These are phyloP conservation scores for Gracilinanus agilis DNA, from an alignment of 2,113 vertebrate species.

Conservation along the genomic window DNA sequence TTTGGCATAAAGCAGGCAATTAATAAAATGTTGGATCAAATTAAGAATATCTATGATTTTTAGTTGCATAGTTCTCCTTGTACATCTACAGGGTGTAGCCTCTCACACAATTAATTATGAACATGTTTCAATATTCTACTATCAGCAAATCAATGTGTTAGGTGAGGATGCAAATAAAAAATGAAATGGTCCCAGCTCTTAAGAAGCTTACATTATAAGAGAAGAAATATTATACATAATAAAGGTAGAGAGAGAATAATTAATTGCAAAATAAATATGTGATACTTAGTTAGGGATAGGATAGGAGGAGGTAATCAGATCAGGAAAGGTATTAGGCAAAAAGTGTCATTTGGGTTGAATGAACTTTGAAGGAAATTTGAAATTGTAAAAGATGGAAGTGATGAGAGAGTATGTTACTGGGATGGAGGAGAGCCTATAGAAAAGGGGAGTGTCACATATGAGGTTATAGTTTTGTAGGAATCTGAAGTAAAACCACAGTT, in stretches of 20 bases:
- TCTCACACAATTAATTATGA: background rate
- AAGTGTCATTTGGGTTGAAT: background rate
- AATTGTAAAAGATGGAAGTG: background rate
- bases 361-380: background rate
- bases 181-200: background rate
- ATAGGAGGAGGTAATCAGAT: background rate
- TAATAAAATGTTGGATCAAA: background rate
- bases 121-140: background rate
- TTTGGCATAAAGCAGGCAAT: background rate
- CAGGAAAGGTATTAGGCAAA: background rate
- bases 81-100: background rate
- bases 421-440: background rate
- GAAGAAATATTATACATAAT: background rate
- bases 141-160: background rate
- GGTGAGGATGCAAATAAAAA: background rate
- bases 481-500: slow-evolving; percentile 62
- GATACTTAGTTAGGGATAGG: background rate
- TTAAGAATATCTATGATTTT: background rate
- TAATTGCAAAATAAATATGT: background rate
- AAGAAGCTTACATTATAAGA: background rate
- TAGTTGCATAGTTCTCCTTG: background rate
- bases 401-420: background rate
- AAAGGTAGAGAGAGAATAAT: background rate
- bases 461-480: slow-evolving; percentile 68
- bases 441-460: background rate